Evolutionary conservation across 1,140 invertebrate genomes (phyloP).

Genomic region (Sitobion miscanthi): DNA sequence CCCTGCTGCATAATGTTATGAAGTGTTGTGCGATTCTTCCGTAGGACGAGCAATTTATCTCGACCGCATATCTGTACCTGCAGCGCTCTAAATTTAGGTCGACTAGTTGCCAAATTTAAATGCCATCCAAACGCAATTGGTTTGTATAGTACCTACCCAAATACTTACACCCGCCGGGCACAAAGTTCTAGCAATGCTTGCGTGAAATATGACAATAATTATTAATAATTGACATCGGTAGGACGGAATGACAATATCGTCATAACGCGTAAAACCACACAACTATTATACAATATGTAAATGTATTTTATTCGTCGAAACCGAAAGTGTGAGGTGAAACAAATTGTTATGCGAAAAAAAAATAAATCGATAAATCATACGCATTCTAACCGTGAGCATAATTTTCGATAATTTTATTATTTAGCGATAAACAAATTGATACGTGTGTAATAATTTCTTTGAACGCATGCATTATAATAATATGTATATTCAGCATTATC

Average conservation of each 20-base stretch:
- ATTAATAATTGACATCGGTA: background rate
- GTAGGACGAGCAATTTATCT: slow-evolving; percentile 11
- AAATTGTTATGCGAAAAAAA: background rate
- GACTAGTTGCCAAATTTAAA: background rate
- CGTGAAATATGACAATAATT: background rate
- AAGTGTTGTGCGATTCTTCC: background rate
- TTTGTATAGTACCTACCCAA: background rate
- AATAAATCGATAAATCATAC: background rate
- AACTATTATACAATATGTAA: background rate
- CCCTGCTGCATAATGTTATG: background rate
- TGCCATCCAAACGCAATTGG: no score
- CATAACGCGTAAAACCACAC: background rate
- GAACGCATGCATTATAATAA: background rate
- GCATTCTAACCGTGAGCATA: background rate
- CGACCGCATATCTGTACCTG: background rate
- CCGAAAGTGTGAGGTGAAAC: background rate
- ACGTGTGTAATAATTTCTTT: background rate
- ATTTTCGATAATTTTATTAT: background rate
- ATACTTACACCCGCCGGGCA: no score
- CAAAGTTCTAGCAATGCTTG: background rate
- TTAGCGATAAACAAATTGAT: slow-evolving; percentile 2
- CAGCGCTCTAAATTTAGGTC: background rate
- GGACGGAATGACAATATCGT: background rate
- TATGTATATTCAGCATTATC: background rate
- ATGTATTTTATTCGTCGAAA: background rate